Evolutionary conservation across 2,797 vertebrate genomes (phyloP), one percentile per base, ranked within the genome.

Genomic region (Petrocephalus schoutedeni): DNA sequence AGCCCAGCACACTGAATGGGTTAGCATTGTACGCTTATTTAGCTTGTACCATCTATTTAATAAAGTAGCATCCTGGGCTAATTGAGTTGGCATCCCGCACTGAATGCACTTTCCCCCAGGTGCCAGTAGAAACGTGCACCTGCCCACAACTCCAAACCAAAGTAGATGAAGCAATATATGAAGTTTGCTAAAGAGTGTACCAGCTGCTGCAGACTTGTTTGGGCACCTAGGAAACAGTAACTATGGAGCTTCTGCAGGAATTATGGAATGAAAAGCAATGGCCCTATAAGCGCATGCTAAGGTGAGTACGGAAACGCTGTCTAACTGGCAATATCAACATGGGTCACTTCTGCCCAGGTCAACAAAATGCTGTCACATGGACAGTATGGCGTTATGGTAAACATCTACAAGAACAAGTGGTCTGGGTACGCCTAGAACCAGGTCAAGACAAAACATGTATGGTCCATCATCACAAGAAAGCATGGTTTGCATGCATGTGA

Each of bases 41-140:
- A 77, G 36, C 1, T 2, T 7, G 71, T n/a, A 77, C 16, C 71
- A 45, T 45, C 32, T 14, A 45, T 36, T 77, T 77, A 77, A 41
- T 36, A 45, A 77, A n/a, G 71, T 77, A 77, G 71, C 71, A 77
- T 45, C 71, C 71, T 77, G 71, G 10, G 71, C 71, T 77, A 77
- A 77, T 9, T 45, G 80, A 86, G 74, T 64, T 59, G 21, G 51
- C 56, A 74, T 10, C 3, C n/a, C 16, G 64, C 23, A 80, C 10
- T 54, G 45, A 85, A 86, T 88, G 83, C 57, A 56, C 84, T 23
- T 19, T 3, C 45, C 9, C 77, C 45, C 21, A 45, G 71, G 16
- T 77, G 2, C 36, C 71, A 77, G 36, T 5, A 2, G 71, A 45
- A 77, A 19, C 56, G 10, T 14, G 54, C 12, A 56, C 8, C 54